Evolutionary conservation across 1,140 invertebrate genomes (phyloP).

Genomic region (Hesperophylax magnus): DNA sequence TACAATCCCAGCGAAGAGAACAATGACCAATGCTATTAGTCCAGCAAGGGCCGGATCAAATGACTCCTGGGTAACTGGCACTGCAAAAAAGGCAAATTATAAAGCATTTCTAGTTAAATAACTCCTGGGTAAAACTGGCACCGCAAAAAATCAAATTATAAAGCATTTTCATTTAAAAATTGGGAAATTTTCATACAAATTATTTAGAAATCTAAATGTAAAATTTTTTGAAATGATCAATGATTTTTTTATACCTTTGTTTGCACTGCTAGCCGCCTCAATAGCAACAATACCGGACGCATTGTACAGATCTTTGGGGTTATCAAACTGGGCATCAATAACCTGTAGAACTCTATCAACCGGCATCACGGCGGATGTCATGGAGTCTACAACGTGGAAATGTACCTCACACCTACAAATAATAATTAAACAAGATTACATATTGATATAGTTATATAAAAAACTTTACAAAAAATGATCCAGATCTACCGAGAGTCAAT

Average conservation of each 20-base stretch:
- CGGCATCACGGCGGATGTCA: conserved; percentile 81
- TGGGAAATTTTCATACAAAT: not conserved
- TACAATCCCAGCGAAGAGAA: conserved; percentile 88
- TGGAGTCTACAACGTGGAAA: conserved; percentile 85
- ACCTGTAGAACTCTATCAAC: conserved; percentile 86
- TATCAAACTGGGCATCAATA: conserved; percentile 89
- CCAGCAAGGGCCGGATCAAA: conserved; percentile 90
- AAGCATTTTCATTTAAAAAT: not conserved
- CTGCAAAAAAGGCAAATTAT: not conserved
- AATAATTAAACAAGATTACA: not conserved
- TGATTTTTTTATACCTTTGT: conserved; percentile 62
- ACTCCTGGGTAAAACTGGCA: conserved; percentile 72
- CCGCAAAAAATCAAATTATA: not conserved
- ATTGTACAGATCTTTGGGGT: conserved; percentile 80
- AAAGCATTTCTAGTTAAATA: not conserved
- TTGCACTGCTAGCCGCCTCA: conserved; percentile 75
- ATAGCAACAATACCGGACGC: conserved; percentile 89
- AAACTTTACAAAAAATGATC: not conserved
- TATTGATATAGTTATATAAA: too few species aligned
- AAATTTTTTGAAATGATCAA: too few species aligned
- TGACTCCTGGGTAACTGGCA: conserved; percentile 72
- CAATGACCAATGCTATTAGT: conserved; percentile 87
- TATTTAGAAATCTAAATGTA: too few species aligned
- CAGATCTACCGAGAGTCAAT: not conserved
- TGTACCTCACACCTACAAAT: conserved; percentile 87